Base-by-base conservation (phyloP, 2,113 vertebrate genomes). In the Lethenteron reissneri region DNA sequence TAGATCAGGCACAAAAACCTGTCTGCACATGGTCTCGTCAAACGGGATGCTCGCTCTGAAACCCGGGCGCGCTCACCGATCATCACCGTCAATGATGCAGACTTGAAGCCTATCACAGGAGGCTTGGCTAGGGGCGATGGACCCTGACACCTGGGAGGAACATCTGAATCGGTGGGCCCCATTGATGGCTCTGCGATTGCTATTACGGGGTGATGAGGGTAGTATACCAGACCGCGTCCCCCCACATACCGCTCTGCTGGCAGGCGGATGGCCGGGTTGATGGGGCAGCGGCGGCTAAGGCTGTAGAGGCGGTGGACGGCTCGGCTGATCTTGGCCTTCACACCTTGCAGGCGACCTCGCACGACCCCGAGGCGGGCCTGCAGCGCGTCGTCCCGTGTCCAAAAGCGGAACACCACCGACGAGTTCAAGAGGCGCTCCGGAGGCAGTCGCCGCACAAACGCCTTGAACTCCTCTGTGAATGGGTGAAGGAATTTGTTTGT, bases 281-380 rank as follows among this genome's bases (percentile, higher is more conserved):
- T 85, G 12, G 81, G 88, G 80, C 94, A 97, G 74, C 85, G 89
- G 76, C 95, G 95, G 80, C 91, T 92, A 75, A 97, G 85, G 71
- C 88, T 88, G 81, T 95, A 96, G 76, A 97, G 85, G 56, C 94
- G 86, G 70, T 85, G 86, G 75, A 94, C 78, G 2, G 91, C 83
- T 57, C 88, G 85, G 70, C 86, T 86, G 56, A 83, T 85, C 80
- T 97, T 97, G 71, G 81, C 81, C 73, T 85, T 78, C 1, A 95
- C 82, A 75, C 85, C 75, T 74, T 85, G 84, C 70, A 88, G 76
- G 78, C 82, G 84, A 74, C 81, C 79, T 74, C 88, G 85, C 80
- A 97, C 78, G 79, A 89, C 86, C 74, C 85, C 81, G 70, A 88
- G 90, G 71, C 89, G 89, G 73, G 88, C 89, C 81, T 90, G 88